Base-by-base conservation (phyloP, 2,888 invertebrate species). In the Drosophila meridionalis region DNA sequence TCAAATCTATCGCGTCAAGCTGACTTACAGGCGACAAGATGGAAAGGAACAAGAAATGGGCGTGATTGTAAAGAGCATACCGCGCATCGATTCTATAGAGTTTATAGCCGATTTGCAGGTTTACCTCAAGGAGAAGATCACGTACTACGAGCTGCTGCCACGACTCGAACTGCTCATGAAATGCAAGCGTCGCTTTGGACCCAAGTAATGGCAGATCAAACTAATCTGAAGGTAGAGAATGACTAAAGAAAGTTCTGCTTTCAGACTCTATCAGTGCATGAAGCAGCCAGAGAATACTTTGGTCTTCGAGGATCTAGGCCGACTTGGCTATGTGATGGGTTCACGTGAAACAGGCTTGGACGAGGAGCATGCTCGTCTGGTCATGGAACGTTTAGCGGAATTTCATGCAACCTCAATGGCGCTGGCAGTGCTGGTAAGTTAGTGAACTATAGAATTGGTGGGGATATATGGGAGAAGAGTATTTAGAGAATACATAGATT, bases 331-430 rank as follows among this genome's bases (percentile, higher is more conserved):
- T 81, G 90, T 92, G 48, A 94, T 95, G 94, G 93, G 93, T 3
- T 93, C 94, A 45, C 92, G 95, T 32, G 93, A 94, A 70, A 70
- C 83, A 36, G 95, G 95, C 14, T 90, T 95, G n/a, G 94, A 95
- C 90, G 91, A 94, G 72, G 78, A 89, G 0, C 95, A 95, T 80
- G 92, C 93, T 59, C 87, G 92, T n/a, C 56, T 94, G 50, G 94
- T 94, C 2, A 87, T 95, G 60, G 92, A 93, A 66, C 94, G 94
- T 74, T 87, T 95, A 71, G 95, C 94, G 2, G 93, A 92, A 74
- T 94, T 94, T 77, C 95, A 95, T 83, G 95, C 94, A 1, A 91
- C 93, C 8, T 94, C 95, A 0, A 93, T 94, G 60, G 93, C 93
- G 43, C 80, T 94, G 55, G 93, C 92, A 32, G 92, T 94, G 82